Evolutionary conservation across 2,113 vertebrate species (phyloP).

Genomic region (Dasyprocta punctata): DNA sequence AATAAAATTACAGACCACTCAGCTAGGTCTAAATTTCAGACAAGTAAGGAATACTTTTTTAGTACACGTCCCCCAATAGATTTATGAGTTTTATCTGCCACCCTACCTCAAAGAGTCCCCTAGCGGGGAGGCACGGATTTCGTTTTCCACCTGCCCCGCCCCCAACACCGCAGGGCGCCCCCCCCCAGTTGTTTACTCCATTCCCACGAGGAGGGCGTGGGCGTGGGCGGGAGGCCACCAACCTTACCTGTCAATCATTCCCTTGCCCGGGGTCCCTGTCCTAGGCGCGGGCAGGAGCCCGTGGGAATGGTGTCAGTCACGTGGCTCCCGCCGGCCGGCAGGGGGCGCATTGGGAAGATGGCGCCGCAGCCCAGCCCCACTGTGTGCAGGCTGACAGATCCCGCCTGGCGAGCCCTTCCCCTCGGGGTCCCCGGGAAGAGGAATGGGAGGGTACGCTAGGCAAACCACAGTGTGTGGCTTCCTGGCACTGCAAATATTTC

Average conservation of each 20-base stretch:
- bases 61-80: background rate
- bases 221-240: accelerated
- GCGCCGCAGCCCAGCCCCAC: accelerated
- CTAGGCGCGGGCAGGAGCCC: too few species aligned
- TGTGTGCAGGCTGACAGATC: accelerated
- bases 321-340: background rate
- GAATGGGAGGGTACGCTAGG: too few species aligned
- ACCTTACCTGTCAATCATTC: background rate
- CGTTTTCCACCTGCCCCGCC: background rate
- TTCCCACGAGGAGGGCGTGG: background rate
- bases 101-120: background rate
- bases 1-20: background rate
- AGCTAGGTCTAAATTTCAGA: background rate
- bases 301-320: too few species aligned
- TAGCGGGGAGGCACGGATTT: background rate
- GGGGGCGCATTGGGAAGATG: accelerated
- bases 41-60: background rate
- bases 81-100: background rate
- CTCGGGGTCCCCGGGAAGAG: background rate
- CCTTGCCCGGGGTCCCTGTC: too few species aligned
- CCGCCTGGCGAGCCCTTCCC: accelerated
- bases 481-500: background rate
- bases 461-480: background rate
- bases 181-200: too few species aligned
- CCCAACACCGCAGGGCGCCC: accelerated